Base-by-base conservation (phyloP, 92 coral and sea anemone species). In the Parazoanthus swiftii region DNA sequence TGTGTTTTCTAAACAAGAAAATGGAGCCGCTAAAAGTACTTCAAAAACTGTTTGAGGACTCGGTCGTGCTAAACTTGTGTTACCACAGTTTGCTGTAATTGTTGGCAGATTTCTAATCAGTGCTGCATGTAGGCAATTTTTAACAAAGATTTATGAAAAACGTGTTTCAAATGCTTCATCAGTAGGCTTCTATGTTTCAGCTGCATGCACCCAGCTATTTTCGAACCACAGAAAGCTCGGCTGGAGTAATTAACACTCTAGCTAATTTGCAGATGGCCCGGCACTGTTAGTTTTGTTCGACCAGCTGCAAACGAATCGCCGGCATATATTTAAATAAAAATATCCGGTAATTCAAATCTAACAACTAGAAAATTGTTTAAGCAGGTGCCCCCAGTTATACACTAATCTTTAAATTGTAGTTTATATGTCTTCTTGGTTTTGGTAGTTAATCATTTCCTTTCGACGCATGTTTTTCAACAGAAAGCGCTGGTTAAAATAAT, bases 291-390 rank as follows among this genome's bases (percentile, higher is more conserved):
- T 33, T 68, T 83, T 43, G 35, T 14, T 71, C 66, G 77, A 37
- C 79, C 65, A 68, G 63, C 86, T 83, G 63, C 86, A 83, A 68
- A 72, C 23, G 23, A 74, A 84, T 73, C 23, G 14, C 56, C 10
- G 51, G 38, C 35, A 26, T 23, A 68, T 84, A 71, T 43, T 33
- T 84, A 35, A 84, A 44, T 44, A 15, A 65, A 84, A 71, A 71
- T 84, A 84, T 84, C 77, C 67, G 79, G 68, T 72, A 14, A 84
- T 84, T 84, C 66, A 84, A 73, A 8, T 33, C 56, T 84, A 44
- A 71, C 37, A 43, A 48, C 46, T 51, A 26, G 66, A 33, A 84
- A 84, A 70, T 72, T 42, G 75, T 23, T 72, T 37, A 71, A 71
- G 26, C 67, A 84, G 78, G 87, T 84, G 87, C 42, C 38, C 0